Evolutionary conservation across 2,113 vertebrate species (phyloP).

Genomic region (Dendropsophus ebraccatus): DNA sequence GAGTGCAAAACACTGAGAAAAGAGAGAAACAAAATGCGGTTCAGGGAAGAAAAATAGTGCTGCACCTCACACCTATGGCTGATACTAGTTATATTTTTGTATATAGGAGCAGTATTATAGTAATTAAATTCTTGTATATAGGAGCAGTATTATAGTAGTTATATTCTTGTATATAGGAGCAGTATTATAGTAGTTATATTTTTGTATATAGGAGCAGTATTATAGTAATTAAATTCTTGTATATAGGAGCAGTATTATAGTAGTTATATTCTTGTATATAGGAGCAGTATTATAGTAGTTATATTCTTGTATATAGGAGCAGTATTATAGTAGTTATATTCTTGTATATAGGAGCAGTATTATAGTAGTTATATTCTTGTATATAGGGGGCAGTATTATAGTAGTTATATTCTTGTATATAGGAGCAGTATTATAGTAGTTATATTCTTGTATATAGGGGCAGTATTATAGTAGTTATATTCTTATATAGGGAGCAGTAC

Average conservation of each 20-base stretch:
- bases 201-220: background rate
- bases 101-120: background rate
- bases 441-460: background rate
- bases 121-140: background rate
- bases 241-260: background rate
- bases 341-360: background rate
- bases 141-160: too few relatives aligned
- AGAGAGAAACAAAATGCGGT: too few relatives aligned
- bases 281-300: background rate
- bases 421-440: slow-evolving; percentile 13
- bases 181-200: background rate
- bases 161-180: background rate
- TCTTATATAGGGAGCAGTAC: background rate
- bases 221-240: background rate
- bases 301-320: background rate
- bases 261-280: background rate
- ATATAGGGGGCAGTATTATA: background rate
- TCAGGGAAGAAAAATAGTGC: too few relatives aligned
- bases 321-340: background rate
- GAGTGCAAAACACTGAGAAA: too few relatives aligned
- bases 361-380: slow-evolving; percentile 9
- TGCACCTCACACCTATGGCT: too few relatives aligned
- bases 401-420: slow-evolving; percentile 8
- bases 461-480: slow-evolving; percentile 6
- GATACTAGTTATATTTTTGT: background rate